Evolutionary conservation across 2,113 vertebrate species (phyloP).

Genomic region (Gopherus flavomarginatus): DNA sequence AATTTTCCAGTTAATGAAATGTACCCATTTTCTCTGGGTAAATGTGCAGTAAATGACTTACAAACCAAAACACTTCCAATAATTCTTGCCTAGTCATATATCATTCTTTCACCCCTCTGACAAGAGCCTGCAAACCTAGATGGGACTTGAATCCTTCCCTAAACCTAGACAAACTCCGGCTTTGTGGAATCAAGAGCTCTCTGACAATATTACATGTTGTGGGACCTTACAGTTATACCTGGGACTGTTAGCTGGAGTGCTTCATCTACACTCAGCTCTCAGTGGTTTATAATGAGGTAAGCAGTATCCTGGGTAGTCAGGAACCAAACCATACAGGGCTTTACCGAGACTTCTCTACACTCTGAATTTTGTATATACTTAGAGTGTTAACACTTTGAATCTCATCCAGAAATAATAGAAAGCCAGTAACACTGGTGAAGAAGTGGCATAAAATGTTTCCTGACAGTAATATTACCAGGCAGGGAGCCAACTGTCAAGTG

Average conservation of each 20-base stretch:
- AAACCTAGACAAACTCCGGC: background rate
- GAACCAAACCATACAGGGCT: background rate
- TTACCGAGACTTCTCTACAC: background rate
- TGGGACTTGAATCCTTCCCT: background rate
- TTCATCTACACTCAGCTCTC: background rate
- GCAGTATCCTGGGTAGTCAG: background rate
- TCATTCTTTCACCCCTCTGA: background rate
- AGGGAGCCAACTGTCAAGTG: background rate
- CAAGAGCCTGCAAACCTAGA: background rate
- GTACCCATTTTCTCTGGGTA: background rate
- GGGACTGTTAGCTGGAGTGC: background rate
- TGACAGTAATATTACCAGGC: background rate
- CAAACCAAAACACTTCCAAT: background rate
- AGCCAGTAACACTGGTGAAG: fast-evolving
- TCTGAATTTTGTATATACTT: background rate
- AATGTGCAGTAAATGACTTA: background rate
- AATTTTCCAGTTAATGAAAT: background rate
- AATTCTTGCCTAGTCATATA: background rate
- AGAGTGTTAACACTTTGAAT: background rate
- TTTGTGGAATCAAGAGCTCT: background rate
- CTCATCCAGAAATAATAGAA: background rate
- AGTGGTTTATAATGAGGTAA: background rate
- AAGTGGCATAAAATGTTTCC: background rate
- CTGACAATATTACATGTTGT: background rate
- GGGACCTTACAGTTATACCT: background rate